phyloP scores from a whole-genome alignment of 2,888 invertebrate genomes.

The Magallana nippona region DNA sequence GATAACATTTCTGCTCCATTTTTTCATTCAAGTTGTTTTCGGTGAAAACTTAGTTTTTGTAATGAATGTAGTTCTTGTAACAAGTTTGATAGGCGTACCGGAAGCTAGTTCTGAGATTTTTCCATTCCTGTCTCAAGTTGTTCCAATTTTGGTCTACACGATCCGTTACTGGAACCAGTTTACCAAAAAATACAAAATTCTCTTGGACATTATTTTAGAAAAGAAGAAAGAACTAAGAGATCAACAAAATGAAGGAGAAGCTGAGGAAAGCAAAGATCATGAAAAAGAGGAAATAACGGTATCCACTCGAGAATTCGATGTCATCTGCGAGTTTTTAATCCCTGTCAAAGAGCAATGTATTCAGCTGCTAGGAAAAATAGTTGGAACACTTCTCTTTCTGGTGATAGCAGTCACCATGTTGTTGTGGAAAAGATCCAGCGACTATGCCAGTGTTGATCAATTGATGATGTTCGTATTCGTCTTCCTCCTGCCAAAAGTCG shows the following conservation, averaged over 20 bases:
- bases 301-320: background rate
- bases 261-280: background rate
- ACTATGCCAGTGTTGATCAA: background rate
- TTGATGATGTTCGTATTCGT: background rate
- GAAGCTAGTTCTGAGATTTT: background rate
- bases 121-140: background rate
- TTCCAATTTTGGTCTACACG: background rate
- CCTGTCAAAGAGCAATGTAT: conserved; percentile 16
- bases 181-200: background rate
- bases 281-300: background rate
- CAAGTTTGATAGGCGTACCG: conserved; percentile 14
- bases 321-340: background rate
- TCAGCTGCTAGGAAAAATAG: background rate
- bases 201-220: background rate
- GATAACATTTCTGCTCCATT: background rate
- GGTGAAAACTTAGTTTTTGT: background rate
- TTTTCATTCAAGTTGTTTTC: conserved; percentile 4
- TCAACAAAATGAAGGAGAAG: background rate
- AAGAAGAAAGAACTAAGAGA: background rate
- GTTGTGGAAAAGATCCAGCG: background rate
- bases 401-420: background rate
- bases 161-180: conserved; percentile 9
- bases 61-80: background rate
- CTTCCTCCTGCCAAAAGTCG: background rate
- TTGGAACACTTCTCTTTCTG: background rate